Percentiles rank a stretch among this genome's conserved stretches.
These are phyloP conservation scores for Osmerus mordax DNA, from an alignment of 2,113 vertebrate species.

Conservation along the genomic window DNA sequence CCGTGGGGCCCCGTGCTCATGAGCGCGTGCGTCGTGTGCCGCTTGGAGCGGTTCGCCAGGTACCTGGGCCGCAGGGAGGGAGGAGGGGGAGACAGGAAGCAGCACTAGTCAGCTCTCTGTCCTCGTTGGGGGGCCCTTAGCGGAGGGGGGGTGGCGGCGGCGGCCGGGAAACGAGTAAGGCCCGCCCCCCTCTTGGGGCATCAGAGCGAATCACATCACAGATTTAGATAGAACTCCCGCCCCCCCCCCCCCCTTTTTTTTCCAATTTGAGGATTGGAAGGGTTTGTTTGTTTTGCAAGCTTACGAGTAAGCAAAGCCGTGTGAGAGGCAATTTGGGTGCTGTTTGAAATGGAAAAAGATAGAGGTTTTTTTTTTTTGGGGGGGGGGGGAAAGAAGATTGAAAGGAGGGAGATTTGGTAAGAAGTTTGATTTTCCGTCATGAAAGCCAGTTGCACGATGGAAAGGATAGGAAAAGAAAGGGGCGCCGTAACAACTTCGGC, in stretches of 20 bases:
- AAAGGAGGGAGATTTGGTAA: conserved; percentile 20
- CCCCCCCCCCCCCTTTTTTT: conserved; percentile 17
- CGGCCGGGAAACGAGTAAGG: conserved; percentile 23
- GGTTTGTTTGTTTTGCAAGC: conserved; percentile 55
- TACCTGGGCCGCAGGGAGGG: conserved; percentile 83
- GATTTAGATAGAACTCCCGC: conserved; percentile 20
- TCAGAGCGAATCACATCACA: conserved; percentile 57
- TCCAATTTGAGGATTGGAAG: conserved; percentile 49
- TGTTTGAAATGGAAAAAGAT: conserved; percentile 44
- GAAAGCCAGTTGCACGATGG: conserved; percentile 62
- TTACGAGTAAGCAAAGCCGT: conserved; percentile 63
- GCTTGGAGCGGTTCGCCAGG: conserved; percentile 99
- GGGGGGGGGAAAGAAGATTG: conserved; percentile 9
- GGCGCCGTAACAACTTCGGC: conserved; percentile 51
- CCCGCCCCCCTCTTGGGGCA: conserved; percentile 53
- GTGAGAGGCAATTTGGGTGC: conserved; percentile 56
- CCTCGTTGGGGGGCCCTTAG: conserved; percentile 55
- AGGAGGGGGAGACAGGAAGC: conserved; percentile 70
- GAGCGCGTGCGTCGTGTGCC: conserved; percentile 91
- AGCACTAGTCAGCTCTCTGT: conserved; percentile 77
- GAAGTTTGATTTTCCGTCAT: conserved; percentile 46
- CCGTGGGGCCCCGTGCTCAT: conserved; percentile 86
- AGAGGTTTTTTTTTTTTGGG: conserved; percentile 24
- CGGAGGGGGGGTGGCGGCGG: background rate
- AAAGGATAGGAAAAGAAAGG: conserved; percentile 46